Conservation (phyloP, 2,113 vertebrate species). For the Camelus dromedarius region DNA sequence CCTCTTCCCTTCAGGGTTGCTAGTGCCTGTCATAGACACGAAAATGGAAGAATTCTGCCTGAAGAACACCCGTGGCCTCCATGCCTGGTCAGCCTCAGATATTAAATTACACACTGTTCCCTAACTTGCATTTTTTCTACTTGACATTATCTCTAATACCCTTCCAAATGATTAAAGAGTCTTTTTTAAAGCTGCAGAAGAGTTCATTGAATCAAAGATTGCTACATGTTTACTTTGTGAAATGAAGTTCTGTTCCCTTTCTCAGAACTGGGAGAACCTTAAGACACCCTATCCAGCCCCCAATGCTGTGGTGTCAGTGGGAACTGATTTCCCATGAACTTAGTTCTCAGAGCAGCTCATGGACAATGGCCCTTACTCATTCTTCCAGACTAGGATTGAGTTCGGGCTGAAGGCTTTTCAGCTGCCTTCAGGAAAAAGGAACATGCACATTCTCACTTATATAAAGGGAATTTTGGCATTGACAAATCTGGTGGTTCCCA, state of each 20-base stretch:
- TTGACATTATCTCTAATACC: constrained; percentile 29
- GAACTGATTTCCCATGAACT: background rate
- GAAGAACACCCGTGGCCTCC: background rate
- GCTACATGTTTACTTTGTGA: constrained; percentile 56
- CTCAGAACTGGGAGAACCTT: background rate
- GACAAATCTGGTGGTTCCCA: background rate
- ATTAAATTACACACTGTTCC: background rate
- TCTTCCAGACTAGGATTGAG: background rate
- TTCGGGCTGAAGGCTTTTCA: background rate
- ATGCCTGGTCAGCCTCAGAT: background rate
- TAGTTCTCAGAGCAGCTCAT: background rate
- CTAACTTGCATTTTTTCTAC: background rate
- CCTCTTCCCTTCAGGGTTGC: background rate
- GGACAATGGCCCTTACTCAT: background rate
- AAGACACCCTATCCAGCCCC: background rate
- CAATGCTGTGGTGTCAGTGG: background rate
- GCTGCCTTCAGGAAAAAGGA: background rate
- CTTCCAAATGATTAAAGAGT: background rate
- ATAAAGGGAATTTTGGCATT: background rate
- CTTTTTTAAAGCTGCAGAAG: background rate
- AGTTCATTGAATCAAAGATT: background rate
- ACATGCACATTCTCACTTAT: background rate
- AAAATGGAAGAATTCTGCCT: background rate
- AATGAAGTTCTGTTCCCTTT: constrained; percentile 39
- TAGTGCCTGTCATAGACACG: background rate